phyloP scores from a whole-genome alignment of 2,797 vertebrate genomes.

The Pristis pectinata region DNA sequence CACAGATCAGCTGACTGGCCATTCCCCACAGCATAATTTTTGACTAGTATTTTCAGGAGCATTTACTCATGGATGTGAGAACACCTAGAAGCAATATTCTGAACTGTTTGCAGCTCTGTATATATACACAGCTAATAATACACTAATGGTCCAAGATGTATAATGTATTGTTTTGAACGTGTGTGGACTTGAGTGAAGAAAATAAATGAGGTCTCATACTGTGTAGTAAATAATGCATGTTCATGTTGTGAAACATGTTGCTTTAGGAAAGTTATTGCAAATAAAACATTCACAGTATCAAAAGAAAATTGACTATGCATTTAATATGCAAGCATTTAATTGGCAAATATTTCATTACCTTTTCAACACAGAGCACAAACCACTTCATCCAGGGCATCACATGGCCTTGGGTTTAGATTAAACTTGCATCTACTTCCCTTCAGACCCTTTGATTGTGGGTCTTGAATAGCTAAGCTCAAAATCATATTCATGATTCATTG shows the following conservation, averaged over 20 bases:
- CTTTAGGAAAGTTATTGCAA: neutral
- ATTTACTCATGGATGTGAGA: neutral
- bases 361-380: neutral
- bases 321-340: neutral
- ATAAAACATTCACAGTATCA: neutral
- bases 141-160: neutral
- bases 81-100: neutral
- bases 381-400: neutral
- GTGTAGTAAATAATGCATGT: neutral
- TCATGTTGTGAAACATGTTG: neutral
- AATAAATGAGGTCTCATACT: neutral
- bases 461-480: neutral
- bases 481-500: neutral
- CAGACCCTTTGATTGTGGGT: neutral
- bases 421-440: neutral
- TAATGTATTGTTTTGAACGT: neutral
- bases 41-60: neutral
- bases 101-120: neutral
- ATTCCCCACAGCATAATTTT: neutral
- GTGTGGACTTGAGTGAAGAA: neutral
- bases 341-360: slow-evolving; percentile 10
- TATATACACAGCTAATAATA: neutral
- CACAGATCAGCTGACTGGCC: neutral
- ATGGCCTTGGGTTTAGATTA: neutral
- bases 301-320: neutral